Base-by-base conservation (phyloP, 92 coral and sea anemone genomes). In the Metridium senile region DNA sequence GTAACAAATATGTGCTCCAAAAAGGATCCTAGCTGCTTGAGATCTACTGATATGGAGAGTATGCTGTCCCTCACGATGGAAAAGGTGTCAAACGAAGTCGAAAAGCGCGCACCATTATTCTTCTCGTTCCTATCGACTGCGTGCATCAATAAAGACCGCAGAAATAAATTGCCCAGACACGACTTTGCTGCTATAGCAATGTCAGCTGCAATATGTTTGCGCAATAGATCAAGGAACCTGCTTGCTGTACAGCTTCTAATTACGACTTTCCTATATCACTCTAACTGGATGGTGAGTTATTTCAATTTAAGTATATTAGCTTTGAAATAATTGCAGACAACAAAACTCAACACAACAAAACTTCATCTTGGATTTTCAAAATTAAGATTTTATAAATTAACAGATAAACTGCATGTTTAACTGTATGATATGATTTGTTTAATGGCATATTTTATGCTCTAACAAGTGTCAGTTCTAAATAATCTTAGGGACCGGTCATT, bases 161-260 rank as follows among this genome's bases (percentile, higher is more conserved):
- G 39, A 54, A 87, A 87, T 53, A 75, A 64, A 23, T 81, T 80
- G 33, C 74, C n/a, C n/a, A n/a, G 71, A 54, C 70, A 51, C 43
- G 25, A 34, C 62, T 26, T 76, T 20, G 52, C 58, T n/a, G 92
- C 92, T 22, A 79, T 91, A 76, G 97, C 83, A 51, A 91, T 91
- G 97, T 92, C 94, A 33, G 91, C 94, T 70, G 91, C 86, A 2
- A 77, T 90, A 25, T 86, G 91, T 80, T 69, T 86, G 0, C 32
- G 80, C 27, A 71, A 83, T 73, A 49, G 91, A 62, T 90, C 85
- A 34, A 71, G 54, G n/a, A 56, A 53, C 58, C 76, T 87, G 97
- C 87, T 79, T 84, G 92, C 86, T 29, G 85, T 87, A 31, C 89
- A 90, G 63, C 77, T 87, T 13, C 62, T 87, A 32, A 63, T 84